A percentile compares a stretch with the other conserved stretches of the same genome.
These are phyloP conservation scores for Drosophila insularis DNA, from an alignment of 1,140 invertebrate genomes.

Conservation along the genomic window DNA sequence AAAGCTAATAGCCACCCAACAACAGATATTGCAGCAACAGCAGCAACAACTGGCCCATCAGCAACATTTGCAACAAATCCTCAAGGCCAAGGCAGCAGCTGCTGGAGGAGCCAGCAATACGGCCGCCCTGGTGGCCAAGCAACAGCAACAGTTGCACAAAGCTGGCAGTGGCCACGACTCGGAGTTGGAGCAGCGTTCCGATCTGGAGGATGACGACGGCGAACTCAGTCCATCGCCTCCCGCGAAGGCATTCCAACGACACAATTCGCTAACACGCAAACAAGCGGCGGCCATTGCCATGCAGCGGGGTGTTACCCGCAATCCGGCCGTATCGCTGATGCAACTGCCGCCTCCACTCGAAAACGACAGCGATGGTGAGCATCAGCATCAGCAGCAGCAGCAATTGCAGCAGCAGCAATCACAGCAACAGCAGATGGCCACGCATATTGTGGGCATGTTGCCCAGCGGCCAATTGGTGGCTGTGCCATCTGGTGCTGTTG, in stretches of 20 bases:
- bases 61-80: slow-evolving; percentile 77
- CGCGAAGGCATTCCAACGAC: slow-evolving; percentile 83
- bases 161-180: slow-evolving; percentile 55
- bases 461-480: slow-evolving; percentile 71
- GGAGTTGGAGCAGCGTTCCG: slow-evolving; percentile 72
- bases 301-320: slow-evolving; percentile 82
- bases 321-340: slow-evolving; percentile 87
- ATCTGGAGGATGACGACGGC: slow-evolving; percentile 79
- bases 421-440: slow-evolving; percentile 64
- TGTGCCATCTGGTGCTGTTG: slow-evolving; percentile 60
- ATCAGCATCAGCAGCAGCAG: slow-evolving; percentile 49
- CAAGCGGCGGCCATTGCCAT: slow-evolving; percentile 84
- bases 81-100: slow-evolving; percentile 75
- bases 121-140: slow-evolving; percentile 72
- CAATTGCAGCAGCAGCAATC: slow-evolving; percentile 51
- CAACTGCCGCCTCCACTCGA: slow-evolving; percentile 92
- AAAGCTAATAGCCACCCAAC: slow-evolving; percentile 74
- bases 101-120: slow-evolving; percentile 70
- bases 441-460: slow-evolving; percentile 67
- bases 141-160: slow-evolving; percentile 71
- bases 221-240: slow-evolving; percentile 82
- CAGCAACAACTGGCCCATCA: slow-evolving; percentile 78
- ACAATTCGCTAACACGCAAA: slow-evolving; percentile 85
- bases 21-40: slow-evolving; percentile 77
- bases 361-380: slow-evolving; percentile 86